Conservation (phyloP, 1,140 invertebrate genomes). For the Cheumatopsyche charites region DNA sequence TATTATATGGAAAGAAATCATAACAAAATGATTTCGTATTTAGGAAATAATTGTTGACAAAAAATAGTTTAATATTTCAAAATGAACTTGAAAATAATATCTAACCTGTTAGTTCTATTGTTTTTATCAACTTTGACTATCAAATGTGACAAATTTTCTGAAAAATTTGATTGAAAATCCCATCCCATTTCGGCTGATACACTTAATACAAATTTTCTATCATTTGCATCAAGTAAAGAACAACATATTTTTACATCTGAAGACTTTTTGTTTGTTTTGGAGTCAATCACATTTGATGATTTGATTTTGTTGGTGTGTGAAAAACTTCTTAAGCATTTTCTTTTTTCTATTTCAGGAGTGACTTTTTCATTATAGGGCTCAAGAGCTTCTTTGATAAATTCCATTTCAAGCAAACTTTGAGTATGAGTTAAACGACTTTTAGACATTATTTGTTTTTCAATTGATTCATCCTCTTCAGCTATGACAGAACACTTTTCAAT, state of each 20-base stretch:
- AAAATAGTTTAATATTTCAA: no score
- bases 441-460: background rate
- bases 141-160: slow-evolving; percentile 10
- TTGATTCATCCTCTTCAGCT: background rate
- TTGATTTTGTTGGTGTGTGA: no score
- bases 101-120: slow-evolving; percentile 16
- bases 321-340: no score
- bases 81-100: background rate
- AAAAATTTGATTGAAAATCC: background rate
- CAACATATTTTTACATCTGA: slow-evolving; percentile 1
- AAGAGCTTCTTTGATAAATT: slow-evolving; percentile 24
- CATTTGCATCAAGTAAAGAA: background rate
- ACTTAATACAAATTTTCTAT: background rate
- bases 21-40: no score
- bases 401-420: background rate
- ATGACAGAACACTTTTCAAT: background rate
- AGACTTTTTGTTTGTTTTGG: background rate
- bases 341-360: no score
- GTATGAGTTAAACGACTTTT: background rate
- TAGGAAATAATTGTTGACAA: no score
- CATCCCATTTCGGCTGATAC: background rate
- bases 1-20: no score
- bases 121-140: slow-evolving; percentile 4
- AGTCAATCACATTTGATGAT: background rate
- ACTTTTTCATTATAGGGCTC: background rate